Evolutionary conservation across 2,797 vertebrate genomes (phyloP).

Genomic region (Pogonophryne albipinna): DNA sequence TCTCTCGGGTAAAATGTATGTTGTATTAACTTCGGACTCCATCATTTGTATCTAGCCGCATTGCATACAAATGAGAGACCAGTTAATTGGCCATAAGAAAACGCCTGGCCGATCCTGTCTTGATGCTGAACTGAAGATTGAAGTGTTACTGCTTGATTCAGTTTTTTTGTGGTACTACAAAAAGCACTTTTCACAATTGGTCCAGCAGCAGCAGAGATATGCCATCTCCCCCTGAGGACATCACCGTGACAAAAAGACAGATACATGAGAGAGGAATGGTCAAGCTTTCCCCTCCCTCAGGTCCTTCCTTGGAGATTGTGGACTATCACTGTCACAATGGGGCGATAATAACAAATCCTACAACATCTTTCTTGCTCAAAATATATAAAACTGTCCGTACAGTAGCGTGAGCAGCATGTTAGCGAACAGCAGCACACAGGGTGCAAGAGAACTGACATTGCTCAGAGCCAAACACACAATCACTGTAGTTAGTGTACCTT

Average conservation of each 20-base stretch:
- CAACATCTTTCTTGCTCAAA: neutral
- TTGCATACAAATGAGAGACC: slow-evolving; percentile 35
- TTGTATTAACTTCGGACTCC: slow-evolving; percentile 31
- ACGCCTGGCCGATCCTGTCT: slow-evolving; percentile 18
- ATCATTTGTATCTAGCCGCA: slow-evolving; percentile 11
- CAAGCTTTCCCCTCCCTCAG: neutral
- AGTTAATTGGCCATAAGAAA: slow-evolving; percentile 26
- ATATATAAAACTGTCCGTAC: neutral
- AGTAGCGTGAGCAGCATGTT: neutral
- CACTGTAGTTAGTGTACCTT: neutral
- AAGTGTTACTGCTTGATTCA: neutral
- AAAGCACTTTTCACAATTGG: slow-evolving; percentile 10
- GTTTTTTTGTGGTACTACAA: neutral
- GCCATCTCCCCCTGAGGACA: neutral
- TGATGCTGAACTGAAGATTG: slow-evolving; percentile 6
- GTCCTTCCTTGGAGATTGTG: slow-evolving; percentile 3
- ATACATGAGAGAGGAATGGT: slow-evolving; percentile 6
- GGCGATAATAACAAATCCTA: slow-evolving; percentile 13
- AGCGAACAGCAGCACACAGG: neutral
- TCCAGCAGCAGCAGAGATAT: slow-evolving; percentile 15
- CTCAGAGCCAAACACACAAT: neutral
- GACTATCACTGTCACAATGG: neutral
- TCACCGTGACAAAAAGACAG: slow-evolving; percentile 11
- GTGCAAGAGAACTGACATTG: neutral
- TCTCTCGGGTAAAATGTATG: slow-evolving; percentile 6